These are phyloP conservation scores for Epicauta chinensis DNA, from an alignment of 1,140 invertebrate species.

Conservation along the genomic window DNA sequence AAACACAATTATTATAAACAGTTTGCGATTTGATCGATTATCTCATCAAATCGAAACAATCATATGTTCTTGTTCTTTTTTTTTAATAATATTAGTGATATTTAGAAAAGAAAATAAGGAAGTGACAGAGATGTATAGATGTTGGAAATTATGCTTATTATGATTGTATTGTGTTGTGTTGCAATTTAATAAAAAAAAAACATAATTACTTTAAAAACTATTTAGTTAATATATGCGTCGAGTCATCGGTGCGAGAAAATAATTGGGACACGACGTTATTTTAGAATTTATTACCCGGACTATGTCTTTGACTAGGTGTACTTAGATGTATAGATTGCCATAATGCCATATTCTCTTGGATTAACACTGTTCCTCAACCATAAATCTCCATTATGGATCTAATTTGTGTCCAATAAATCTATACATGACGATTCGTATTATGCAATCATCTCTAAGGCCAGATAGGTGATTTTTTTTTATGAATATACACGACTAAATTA, in stretches of 20 bases:
- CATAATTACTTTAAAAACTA: neutral
- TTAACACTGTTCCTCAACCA: slow-evolving; percentile 18
- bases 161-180: no score
- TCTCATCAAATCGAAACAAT: slow-evolving; percentile 7
- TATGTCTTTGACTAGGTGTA: slow-evolving; percentile 20
- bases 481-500: neutral
- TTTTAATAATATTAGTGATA: no score
- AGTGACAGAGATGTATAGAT: no score
- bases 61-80: no score
- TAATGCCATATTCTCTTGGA: slow-evolving; percentile 8
- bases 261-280: slow-evolving; percentile 41
- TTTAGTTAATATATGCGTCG: slow-evolving; percentile 35
- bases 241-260: slow-evolving; percentile 40
- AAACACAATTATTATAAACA: slow-evolving; percentile 18
- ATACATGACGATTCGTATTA: slow-evolving; percentile 20
- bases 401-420: slow-evolving; percentile 34
- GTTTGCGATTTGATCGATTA: slow-evolving; percentile 14
- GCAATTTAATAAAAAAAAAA: no score
- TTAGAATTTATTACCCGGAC: slow-evolving; percentile 37
- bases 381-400: slow-evolving; percentile 33
- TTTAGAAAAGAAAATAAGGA: no score
- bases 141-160: no score
- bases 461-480: neutral
- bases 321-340: neutral
- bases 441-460: slow-evolving; percentile 19